Base-by-base conservation (phyloP, 2,113 vertebrate genomes). In the Halcyon senegalensis region DNA sequence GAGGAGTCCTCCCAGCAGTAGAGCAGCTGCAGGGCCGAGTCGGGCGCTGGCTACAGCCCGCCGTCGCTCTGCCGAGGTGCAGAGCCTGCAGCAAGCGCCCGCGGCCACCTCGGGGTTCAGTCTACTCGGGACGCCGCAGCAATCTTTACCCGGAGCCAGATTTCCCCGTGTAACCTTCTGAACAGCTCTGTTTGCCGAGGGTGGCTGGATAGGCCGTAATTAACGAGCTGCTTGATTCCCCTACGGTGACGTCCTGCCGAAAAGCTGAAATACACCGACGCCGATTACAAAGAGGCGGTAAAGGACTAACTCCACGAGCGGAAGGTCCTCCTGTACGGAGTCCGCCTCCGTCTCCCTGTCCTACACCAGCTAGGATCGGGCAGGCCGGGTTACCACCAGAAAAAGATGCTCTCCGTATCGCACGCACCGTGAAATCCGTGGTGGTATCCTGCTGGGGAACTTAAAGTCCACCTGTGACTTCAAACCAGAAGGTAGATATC, bases 21-120 rank as follows among this genome's bases (percentile, higher is more conserved):
- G 18, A 50, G 44, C 35, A 76, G 35, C 64, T 21, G 15, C 10
- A 44, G 14, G 19, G 35, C 86, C 16, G 59, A 53, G 20, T 11
- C 63, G 11, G 8, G 60, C 16, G 9, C 9, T 11, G 50, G 46
- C n/a, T 60, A 31, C 79, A 81, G 39, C 2, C 62, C 2, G 1
- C 19, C 21, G 5, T 1, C 27, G 35, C 27, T 51, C 27, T 35
- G 35, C 35, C 35, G 3, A 16, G 43, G 5, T 27, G 11, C 8
- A 33, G 59, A 67, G 5, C 8, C 41, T 28, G 35, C 58, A 14
- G n/a, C 12, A 27, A 60, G n/a, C 27, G 31, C 16, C 31, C 1
- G 0, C 10, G 7, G 30, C n/a, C 9, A 1, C 1, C 5, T 5
- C 37, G 31, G 21, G 2, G 7, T 39, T 56, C 44, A 9, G 19